Evolutionary conservation across 1,140 invertebrate species (phyloP), one percentile per base, ranked within the genome.

Genomic region (Pararge aegeria): DNA sequence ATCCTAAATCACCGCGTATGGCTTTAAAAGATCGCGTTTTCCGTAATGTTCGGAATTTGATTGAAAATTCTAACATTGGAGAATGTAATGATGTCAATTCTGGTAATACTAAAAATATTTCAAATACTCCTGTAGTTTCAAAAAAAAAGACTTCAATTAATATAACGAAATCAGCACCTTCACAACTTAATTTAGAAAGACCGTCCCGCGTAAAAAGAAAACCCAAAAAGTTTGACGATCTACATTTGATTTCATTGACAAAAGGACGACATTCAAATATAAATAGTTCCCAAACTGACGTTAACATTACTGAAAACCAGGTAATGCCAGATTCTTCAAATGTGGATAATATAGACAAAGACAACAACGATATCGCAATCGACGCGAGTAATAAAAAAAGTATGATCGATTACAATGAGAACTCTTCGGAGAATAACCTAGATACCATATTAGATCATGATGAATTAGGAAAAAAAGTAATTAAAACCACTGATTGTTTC

Each of bases 211-310:
- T 80, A 16, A 89, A 86, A 71, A 80, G 81, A 67, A 85, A 80
- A 70, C 89, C 89, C 20, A 90, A 87, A 55, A 91, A 90, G 63
- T 90, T 87, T 67, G 80, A 81, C 19, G 78, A 90, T 46, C 46
- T 75, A 20, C 37, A 79, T 68, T 9, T 80, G 21, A 73, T 75
- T 50, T 49, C 62, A 49, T n/a, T 75, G 40, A 86, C 78, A 57
- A 83, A 73, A 62, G 64, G 66, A 51, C 68, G 78, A 13, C 20
- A 58, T 46, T 82, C 76, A n/a, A 12, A n/a, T n/a, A n/a, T 40
- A 24, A 56, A 58, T 53, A 64, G 61, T 53, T 64, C 46, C 1
- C 2, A 21, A 24, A 42, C 59, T 12, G 30, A n/a, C 29, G 56
- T 38, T 56, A 57, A 66, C 4, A 37, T 5, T 10, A 51, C 19